Base-by-base conservation (phyloP, 2,888 invertebrate genomes). In the Pyralis farinalis region DNA sequence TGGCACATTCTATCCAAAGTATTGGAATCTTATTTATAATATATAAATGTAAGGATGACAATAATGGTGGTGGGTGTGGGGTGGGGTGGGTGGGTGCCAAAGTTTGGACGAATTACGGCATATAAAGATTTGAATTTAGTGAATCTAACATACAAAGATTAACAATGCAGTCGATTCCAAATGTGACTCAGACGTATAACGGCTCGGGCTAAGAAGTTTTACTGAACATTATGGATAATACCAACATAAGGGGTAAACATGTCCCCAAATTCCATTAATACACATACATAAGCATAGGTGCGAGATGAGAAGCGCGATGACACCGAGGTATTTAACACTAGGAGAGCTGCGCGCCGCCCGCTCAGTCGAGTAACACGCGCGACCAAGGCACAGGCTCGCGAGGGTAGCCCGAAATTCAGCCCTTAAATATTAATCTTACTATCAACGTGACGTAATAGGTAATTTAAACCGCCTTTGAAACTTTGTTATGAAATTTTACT, bases 261-360 rank as follows among this genome's bases (percentile, higher is more conserved):
- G 62, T 71, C 60, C 63, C 60, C 54, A 66, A 74, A 66, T 55
- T 66, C 57, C 46, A 58, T 49, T 54, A 55, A 65, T 63, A 61
- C 52, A 60, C 70, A 63, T 63, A 59, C 60, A 71, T 63, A 69
- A 62, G 62, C 66, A 71, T 73, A 71, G 71, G 70, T 70, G 68
- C 67, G 72, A 71, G 73, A 73, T 74, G 69, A 63, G 60, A 59
- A 71, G 73, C 75, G 65, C 71, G 73, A 73, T 71, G 80, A 71
- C 73, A 66, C 71, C 70, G 72, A 78, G 63, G 82, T 82, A 84
- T 87, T 81, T 87, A 85, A 84, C 84, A 84, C 80, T 74, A 75
- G 70, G 72, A 59, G 66, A 51, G 71, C 51, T 69, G 71, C 68
- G 71, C 71, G 79, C 70, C 66, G 70, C 63, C 72, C 71, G 82